These are phyloP conservation scores for Protosalanx chinensis DNA, from an alignment of 2,797 vertebrate genomes.

Conservation along the genomic window DNA sequence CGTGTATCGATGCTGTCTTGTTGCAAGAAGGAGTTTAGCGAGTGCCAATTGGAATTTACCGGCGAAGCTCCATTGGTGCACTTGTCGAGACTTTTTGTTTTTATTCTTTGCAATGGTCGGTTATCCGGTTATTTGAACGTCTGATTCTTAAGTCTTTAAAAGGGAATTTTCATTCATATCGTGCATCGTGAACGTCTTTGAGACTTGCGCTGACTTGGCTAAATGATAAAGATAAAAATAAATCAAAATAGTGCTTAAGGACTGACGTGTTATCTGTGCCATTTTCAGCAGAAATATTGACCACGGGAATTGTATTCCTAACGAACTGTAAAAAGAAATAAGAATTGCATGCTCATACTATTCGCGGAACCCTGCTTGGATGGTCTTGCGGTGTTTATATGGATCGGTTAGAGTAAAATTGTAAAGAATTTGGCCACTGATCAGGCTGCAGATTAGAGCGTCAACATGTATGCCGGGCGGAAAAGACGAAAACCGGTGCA, in stretches of 20 bases:
- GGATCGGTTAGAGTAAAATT: neutral
- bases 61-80: slow-evolving; percentile 1
- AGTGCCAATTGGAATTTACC: neutral
- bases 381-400: slow-evolving; percentile 9
- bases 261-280: neutral
- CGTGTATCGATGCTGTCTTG: slow-evolving; percentile 8
- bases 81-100: slow-evolving; percentile 22
- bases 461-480: slow-evolving; percentile 56
- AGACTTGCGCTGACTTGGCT: neutral
- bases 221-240: neutral
- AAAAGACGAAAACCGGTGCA: slow-evolving; percentile 60
- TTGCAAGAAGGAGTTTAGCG: neutral
- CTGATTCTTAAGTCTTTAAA: neutral
- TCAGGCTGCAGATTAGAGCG: neutral
- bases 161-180: too few relatives aligned
- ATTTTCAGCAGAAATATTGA: neutral
- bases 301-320: too few relatives aligned
- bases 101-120: neutral
- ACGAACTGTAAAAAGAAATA: neutral
- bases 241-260: neutral
- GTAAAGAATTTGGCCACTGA: neutral
- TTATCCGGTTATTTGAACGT: neutral
- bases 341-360: neutral
- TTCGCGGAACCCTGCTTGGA: neutral
- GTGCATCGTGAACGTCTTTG: neutral